These are phyloP conservation scores for Mus caroli DNA, from an alignment of 2,797 vertebrate species.

Conservation along the genomic window DNA sequence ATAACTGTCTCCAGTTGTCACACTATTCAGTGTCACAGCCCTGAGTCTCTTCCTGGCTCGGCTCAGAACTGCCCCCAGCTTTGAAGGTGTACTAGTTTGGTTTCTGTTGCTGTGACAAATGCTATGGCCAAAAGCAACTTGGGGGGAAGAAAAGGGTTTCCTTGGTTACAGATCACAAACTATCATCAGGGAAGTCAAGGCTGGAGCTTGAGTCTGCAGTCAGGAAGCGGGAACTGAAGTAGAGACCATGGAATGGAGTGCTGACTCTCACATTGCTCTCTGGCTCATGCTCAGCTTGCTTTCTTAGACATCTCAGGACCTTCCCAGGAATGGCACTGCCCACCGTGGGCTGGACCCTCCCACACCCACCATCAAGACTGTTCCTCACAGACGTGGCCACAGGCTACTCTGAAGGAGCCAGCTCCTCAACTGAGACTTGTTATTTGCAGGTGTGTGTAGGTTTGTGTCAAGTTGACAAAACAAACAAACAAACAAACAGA, in stretches of 20 bases:
- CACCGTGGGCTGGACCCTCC: neutral
- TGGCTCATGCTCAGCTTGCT: neutral
- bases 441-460: neutral
- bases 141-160: neutral
- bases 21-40: no score
- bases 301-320: neutral
- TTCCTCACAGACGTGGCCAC: neutral
- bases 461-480: neutral
- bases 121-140: neutral
- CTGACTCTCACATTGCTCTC: neutral
- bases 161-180: neutral
- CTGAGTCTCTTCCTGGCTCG: neutral
- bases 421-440: neutral
- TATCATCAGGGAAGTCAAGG: no score
- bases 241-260: neutral
- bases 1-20: no score
- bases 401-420: no score
- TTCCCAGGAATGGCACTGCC: neutral
- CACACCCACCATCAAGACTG: neutral
- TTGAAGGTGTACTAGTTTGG: neutral
- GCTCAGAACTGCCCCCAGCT: rapidly evolving
- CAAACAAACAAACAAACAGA: no score
- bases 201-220: neutral
- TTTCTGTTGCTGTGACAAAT: neutral
- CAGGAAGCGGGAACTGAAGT: neutral